phyloP scores from a whole-genome alignment of 2,888 invertebrate genomes.

The Orthosia gothica region DNA sequence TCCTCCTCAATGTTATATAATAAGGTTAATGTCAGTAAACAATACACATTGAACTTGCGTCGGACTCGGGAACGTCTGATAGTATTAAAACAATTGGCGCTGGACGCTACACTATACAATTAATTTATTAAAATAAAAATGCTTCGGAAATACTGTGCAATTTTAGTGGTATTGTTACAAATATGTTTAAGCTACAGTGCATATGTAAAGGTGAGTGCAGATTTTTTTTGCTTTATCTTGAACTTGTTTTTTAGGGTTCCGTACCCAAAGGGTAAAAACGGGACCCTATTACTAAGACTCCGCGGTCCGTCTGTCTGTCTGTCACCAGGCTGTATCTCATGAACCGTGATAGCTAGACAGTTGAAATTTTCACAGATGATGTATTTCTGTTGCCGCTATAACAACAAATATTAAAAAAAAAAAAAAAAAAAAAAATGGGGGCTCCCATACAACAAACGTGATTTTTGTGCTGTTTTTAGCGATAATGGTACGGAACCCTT shows the following conservation, averaged over 20 bases:
- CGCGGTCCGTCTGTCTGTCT: too few relatives aligned
- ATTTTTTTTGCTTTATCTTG: constrained; percentile 9
- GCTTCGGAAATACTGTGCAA: constrained; percentile 21
- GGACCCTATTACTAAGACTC: too few relatives aligned
- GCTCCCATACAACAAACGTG: too few relatives aligned
- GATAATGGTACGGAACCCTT: too few relatives aligned
- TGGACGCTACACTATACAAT: constrained; percentile 7
- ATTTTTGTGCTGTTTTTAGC: too few relatives aligned
- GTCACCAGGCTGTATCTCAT: too few relatives aligned
- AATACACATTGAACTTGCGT: constrained; percentile 65
- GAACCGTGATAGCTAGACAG: too few relatives aligned
- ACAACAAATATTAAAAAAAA: too few relatives aligned
- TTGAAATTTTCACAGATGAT: too few relatives aligned
- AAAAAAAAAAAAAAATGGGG: too few relatives aligned
- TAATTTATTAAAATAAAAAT: constrained; percentile 23
- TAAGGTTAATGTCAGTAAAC: constrained; percentile 61
- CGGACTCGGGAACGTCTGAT: constrained; percentile 15
- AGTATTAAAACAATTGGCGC: constrained; percentile 52
- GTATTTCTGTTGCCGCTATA: too few relatives aligned
- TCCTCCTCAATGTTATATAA: constrained; percentile 60
- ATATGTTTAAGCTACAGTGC: constrained; percentile 52
- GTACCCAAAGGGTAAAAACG: too few relatives aligned
- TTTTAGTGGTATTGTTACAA: constrained; percentile 52
- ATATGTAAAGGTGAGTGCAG: constrained; percentile 58
- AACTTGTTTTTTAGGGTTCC: background rate